A percentile compares a stretch with the other conserved stretches of the same genome.
These are phyloP conservation scores for Drosophila varians DNA, from an alignment of 1,140 invertebrate species.

Conservation along the genomic window DNA sequence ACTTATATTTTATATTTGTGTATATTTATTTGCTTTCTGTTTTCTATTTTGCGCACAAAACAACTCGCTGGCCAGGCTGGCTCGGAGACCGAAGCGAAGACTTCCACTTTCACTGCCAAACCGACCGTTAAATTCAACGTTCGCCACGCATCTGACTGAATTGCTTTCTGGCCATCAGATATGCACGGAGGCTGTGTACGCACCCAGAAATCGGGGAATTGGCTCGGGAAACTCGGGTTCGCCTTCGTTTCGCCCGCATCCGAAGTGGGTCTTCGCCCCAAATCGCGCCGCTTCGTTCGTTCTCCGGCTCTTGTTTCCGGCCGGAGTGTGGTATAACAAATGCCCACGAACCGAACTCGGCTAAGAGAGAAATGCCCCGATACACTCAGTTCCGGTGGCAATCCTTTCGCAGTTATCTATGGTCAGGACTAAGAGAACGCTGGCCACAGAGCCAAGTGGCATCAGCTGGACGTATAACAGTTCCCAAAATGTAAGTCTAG, in stretches of 20 bases:
- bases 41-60: conserved; percentile 37
- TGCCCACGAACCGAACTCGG: conserved; percentile 25
- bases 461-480: conserved; percentile 53
- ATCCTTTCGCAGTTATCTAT: conserved; percentile 38
- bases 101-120: conserved; percentile 72
- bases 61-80: conserved; percentile 6
- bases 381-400: conserved; percentile 7
- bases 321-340: conserved; percentile 20
- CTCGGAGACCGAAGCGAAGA: conserved; percentile 9
- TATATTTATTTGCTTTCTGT: conserved; percentile 22
- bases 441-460: conserved; percentile 14
- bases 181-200: conserved; percentile 69
- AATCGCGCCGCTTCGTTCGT: conserved; percentile 14
- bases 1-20: conserved; percentile 3
- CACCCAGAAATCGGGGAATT: conserved; percentile 30
- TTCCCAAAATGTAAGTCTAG: neutral
- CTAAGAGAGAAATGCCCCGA: conserved; percentile 33
- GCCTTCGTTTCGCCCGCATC: conserved; percentile 10
- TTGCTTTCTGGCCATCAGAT: conserved; percentile 62
- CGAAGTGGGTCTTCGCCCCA: conserved; percentile 31
- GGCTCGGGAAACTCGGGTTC: conserved; percentile 13
- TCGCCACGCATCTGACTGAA: conserved; percentile 81
- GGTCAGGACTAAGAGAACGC: conserved; percentile 51
- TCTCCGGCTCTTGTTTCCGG: conserved; percentile 10
- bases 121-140: conserved; percentile 83